A percentile compares a stretch with the other conserved stretches of the same genome.
phyloP scores from a whole-genome alignment of 2,888 invertebrate species.

The Dioctria linearis region DNA sequence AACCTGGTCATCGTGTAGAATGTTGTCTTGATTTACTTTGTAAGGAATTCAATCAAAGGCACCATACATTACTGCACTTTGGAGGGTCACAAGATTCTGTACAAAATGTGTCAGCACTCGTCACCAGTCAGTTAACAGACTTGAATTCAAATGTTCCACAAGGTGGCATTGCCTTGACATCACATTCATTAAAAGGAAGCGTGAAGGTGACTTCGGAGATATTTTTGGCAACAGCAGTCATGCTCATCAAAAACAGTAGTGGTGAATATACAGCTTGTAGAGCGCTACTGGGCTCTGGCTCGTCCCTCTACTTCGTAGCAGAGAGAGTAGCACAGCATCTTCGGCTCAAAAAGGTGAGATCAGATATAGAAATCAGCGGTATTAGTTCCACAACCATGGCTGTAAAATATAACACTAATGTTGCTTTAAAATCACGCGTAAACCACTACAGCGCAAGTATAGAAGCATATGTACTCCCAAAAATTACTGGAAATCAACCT shows the following conservation, averaged over 20 bases:
- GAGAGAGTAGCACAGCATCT: background rate
- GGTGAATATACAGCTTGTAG: no score
- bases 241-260: no score
- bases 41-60: background rate
- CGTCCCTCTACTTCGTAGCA: background rate
- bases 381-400: background rate
- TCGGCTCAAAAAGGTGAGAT: background rate
- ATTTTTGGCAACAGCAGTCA: no score
- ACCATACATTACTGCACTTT: conserved; percentile 4
- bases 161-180: no score
- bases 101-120: background rate
- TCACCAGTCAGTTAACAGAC: background rate
- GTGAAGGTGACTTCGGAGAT: no score
- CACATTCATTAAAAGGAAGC: no score
- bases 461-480: background rate
- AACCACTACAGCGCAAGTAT: background rate
- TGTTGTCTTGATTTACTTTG: background rate
- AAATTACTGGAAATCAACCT: background rate
- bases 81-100: background rate
- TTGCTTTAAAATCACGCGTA: background rate
- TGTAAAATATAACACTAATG: background rate
- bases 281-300: no score
- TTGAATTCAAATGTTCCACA: background rate
- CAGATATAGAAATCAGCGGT: background rate
- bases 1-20: background rate